Percentiles rank a stretch among this genome's conserved stretches.
Conservation (phyloP, 2,888 invertebrate genomes). For the Micoletzkya japonica region DNA sequence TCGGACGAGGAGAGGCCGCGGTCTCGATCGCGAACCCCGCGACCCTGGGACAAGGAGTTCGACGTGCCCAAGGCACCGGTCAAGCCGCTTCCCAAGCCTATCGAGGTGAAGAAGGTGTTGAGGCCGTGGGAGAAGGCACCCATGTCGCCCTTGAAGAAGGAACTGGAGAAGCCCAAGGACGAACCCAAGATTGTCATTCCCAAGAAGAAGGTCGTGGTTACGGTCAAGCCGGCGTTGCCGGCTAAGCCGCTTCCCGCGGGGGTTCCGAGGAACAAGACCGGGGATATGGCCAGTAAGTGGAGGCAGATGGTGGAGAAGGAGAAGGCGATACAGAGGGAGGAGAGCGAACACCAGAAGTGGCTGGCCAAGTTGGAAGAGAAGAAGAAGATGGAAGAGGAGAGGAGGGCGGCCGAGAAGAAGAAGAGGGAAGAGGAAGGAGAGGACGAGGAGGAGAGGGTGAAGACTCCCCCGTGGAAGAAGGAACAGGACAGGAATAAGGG, state of each 20-base stretch:
- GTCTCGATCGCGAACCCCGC: no score
- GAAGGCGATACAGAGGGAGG: neutral
- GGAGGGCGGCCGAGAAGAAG: neutral
- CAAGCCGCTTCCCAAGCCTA: no score
- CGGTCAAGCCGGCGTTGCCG: neutral
- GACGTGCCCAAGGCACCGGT: no score
- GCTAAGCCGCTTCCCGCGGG: no score
- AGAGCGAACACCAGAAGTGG: neutral
- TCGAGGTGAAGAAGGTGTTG: no score
- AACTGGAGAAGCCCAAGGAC: neutral
- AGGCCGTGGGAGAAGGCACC: no score
- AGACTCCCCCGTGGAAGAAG: neutral
- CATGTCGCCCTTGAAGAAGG: constrained; percentile 3
- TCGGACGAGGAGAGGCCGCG: no score
- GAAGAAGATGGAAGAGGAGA: neutral
- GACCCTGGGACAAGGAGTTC: no score
- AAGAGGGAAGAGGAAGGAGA: constrained; percentile 2
- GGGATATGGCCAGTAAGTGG: neutral
- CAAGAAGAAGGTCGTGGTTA: neutral
- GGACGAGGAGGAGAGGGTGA: neutral
- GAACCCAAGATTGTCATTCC: neutral
- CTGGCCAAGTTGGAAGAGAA: neutral
- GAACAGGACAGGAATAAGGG: neutral
- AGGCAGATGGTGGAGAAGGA: neutral
- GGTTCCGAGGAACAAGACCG: neutral